Percentiles rank a stretch among this genome's conserved stretches.
phyloP scores from a whole-genome alignment of 2,113 vertebrate genomes.

The Indri indri region DNA sequence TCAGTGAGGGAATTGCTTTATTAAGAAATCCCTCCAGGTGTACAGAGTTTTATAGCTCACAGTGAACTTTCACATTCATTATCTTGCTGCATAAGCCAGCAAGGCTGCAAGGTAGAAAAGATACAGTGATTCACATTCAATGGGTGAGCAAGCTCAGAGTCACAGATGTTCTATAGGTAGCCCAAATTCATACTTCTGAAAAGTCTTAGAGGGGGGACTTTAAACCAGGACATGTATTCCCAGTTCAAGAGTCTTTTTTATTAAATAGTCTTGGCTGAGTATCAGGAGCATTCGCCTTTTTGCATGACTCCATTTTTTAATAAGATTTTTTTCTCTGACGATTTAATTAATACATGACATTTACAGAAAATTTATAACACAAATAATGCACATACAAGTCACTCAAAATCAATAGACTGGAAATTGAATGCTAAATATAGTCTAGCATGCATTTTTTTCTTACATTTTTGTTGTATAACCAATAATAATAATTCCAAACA shows the following conservation, averaged over 20 bases:
- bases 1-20: slow-evolving; percentile 36
- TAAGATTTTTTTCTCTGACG: background rate
- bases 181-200: background rate
- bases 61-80: background rate
- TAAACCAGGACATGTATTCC: background rate
- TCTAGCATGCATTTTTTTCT: background rate
- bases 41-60: background rate
- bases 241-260: background rate
- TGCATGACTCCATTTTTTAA: background rate
- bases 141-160: background rate
- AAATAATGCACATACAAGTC: slow-evolving; percentile 1
- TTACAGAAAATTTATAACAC: background rate
- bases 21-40: slow-evolving; percentile 29
- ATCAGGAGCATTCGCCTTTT: background rate
- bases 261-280: background rate
- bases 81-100: background rate
- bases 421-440: background rate
- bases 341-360: slow-evolving; percentile 12
- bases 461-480: background rate
- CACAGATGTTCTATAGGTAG: background rate
- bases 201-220: background rate
- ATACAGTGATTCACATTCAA: background rate
- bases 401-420: background rate
- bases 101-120: background rate
- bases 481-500: background rate